These are phyloP conservation scores for Heliconius congener DNA, from an alignment of 1,140 invertebrate species.

Conservation along the genomic window DNA sequence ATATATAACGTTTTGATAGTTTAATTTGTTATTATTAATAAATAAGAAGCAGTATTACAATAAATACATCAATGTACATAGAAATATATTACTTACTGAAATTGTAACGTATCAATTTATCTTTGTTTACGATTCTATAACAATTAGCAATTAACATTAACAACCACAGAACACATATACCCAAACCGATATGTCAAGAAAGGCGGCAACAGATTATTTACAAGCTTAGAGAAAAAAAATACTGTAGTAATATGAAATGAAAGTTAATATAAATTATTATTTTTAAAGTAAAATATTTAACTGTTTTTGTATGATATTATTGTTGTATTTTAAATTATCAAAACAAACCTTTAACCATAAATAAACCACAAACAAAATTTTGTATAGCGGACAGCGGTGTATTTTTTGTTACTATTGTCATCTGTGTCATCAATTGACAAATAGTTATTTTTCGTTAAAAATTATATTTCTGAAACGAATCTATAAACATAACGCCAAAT, in stretches of 20 bases:
- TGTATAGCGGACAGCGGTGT: neutral
- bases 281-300: neutral
- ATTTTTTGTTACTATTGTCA: slow-evolving; percentile 31
- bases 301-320: neutral
- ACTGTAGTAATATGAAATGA: neutral
- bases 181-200: too few species aligned
- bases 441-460: slow-evolving; percentile 60
- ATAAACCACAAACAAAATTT: slow-evolving; percentile 19
- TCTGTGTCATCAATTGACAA: slow-evolving; percentile 48
- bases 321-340: neutral
- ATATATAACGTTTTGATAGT: too few species aligned
- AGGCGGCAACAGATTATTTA: too few species aligned
- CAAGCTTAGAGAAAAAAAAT: neutral
- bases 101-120: neutral
- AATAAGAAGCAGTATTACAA: neutral
- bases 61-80: neutral
- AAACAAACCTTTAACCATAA: neutral
- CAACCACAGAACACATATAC: too few species aligned
- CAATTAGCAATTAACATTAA: too few species aligned
- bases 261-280: neutral
- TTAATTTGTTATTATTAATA: too few species aligned
- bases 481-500: slow-evolving; percentile 60
- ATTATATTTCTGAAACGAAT: slow-evolving; percentile 59
- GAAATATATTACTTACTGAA: neutral
- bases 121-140: neutral